These are phyloP conservation scores for Hormiphora californensis DNA, from an alignment of 37 sponge, comb jelly and placozoan genomes.

Conservation along the genomic window DNA sequence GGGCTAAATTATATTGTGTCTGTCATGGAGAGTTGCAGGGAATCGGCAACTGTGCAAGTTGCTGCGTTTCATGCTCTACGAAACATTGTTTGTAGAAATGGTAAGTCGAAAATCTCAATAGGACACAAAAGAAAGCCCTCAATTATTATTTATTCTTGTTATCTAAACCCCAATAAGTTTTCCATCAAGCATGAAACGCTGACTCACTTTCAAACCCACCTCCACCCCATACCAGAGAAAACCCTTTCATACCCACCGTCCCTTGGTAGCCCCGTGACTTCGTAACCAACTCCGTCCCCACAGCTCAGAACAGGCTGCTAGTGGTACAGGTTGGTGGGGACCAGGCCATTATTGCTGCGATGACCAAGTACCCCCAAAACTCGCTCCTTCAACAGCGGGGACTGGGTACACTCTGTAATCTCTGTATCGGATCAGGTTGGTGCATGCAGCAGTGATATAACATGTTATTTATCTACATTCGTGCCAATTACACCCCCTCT, in stretches of 20 bases:
- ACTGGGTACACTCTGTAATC: slow-evolving; percentile 32
- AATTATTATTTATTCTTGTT: too few relatives aligned
- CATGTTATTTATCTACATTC: too few relatives aligned
- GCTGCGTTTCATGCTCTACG: slow-evolving; percentile 43
- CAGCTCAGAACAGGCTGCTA: slow-evolving; percentile 42
- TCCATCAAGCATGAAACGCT: too few relatives aligned
- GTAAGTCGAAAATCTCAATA: not conserved
- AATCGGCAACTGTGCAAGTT: slow-evolving; percentile 27
- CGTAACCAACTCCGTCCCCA: too few relatives aligned
- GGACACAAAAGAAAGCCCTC: too few relatives aligned
- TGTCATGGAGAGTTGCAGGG: slow-evolving; percentile 33
- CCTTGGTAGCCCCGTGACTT: too few relatives aligned
- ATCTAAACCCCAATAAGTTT: too few relatives aligned
- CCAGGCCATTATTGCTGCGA: slow-evolving; percentile 30
- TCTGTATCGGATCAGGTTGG: slow-evolving; percentile 27
- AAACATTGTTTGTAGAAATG: slow-evolving; percentile 44
- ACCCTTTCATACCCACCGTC: too few relatives aligned
- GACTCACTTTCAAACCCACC: too few relatives aligned
- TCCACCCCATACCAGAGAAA: too few relatives aligned
- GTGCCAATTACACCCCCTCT: too few relatives aligned
- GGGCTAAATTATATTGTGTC: slow-evolving; percentile 43
- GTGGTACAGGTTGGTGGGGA: slow-evolving; percentile 48
- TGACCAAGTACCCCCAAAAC: slow-evolving; percentile 53
- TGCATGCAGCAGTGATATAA: too few relatives aligned
- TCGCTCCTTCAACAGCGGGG: slow-evolving; percentile 44